Base-by-base conservation (phyloP, 2,888 invertebrate genomes). In the Endotricha flammealis region DNA sequence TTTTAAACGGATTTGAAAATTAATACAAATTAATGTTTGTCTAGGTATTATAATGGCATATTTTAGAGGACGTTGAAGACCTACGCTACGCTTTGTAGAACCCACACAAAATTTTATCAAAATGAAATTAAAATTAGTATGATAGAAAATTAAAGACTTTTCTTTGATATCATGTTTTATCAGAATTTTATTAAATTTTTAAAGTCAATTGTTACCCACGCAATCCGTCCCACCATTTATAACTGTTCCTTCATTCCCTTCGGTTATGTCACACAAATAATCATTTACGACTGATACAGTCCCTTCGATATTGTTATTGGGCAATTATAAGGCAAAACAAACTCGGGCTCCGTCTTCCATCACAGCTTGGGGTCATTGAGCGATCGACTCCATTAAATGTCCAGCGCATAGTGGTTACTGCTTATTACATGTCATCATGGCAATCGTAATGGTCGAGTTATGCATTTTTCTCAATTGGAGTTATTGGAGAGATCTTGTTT, bases 361-460 rank as follows among this genome's bases (percentile, higher is more conserved):
- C 61, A 57, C 52, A 50, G 53, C 48, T 47, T 57, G 77, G 71
- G 83, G 83, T 83, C 83, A 81, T 66, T 72, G 82, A 58, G 80
- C 80, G 74, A 67, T 70, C 72, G 71, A 59, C 69, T 71, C 63
- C 72, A 77, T 75, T 76, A 73, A 73, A 41, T 38, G 38, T 29
- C 41, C 38, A 38, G 17, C 34, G 32, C 39, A 29, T 27, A 22
- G 31, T 34, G 31, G 37, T 32, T 34, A 45, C 50, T 46, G 40
- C 47, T 50, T 57, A 75, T 74, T 78, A 69, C 75, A 66, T 78
- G 49, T 68, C 48, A 48, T 38, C 46, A 72, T 75, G 50, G 61
- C 46, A 57, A 66, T 59, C 44, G 43, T 46, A 42, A 49, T 44
- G 48, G 33, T 47, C 39, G 37, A 42, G 35, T 22, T 37, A 17